These are phyloP conservation scores for Heterodera carotae DNA, from an alignment of 1,140 invertebrate species.

Conservation along the genomic window DNA sequence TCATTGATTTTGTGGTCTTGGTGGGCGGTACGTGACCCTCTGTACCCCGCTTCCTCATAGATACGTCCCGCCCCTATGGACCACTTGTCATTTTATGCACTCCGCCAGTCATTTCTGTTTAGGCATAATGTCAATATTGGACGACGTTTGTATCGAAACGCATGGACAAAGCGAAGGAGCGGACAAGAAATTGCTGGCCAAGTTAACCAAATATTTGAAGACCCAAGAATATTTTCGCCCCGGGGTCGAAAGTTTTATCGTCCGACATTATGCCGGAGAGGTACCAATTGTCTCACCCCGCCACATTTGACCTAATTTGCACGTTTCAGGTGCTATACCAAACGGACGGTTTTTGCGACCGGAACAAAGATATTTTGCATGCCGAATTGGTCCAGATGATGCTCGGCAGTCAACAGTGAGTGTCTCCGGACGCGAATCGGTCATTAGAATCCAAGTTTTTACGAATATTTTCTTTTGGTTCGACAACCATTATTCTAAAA, in stretches of 20 bases:
- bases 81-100: no score
- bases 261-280: constrained; percentile 77
- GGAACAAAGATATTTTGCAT: constrained; percentile 77
- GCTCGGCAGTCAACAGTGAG: constrained; percentile 75
- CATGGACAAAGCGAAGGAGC: constrained; percentile 72
- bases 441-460: no score
- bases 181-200: constrained; percentile 68
- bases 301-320: background rate
- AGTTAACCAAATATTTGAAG: constrained; percentile 70
- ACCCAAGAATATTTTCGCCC: constrained; percentile 73
- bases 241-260: constrained; percentile 72
- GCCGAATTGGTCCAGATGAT: constrained; percentile 76
- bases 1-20: no score
- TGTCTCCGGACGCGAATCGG: no score
- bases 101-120: background rate
- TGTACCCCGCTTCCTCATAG: no score
- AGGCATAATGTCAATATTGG: constrained; percentile 74
- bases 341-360: constrained; percentile 77
- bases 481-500: no score
- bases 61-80: no score
- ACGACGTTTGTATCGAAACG: constrained; percentile 77
- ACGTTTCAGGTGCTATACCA: constrained; percentile 72
- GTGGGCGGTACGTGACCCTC: no score
- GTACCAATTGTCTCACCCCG: constrained; percentile 44
- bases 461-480: no score